phyloP scores from a whole-genome alignment of 2,888 invertebrate genomes.

The Cosmia pyralina region DNA sequence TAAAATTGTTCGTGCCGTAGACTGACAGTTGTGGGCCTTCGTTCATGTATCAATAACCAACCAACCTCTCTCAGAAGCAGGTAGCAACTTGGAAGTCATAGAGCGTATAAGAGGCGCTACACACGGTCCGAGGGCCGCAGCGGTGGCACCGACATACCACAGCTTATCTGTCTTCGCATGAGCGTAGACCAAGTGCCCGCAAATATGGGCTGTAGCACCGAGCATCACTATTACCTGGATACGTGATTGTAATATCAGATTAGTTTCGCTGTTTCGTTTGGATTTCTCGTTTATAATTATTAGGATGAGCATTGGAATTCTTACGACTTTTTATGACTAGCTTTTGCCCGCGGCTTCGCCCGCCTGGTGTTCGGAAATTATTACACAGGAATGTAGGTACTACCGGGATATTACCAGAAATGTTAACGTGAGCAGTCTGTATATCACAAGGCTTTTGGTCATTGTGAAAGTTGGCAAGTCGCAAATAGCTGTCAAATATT shows the following conservation, averaged over 20 bases:
- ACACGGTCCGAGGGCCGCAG: slow-evolving; percentile 94
- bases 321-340: no score
- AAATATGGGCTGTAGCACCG: slow-evolving; percentile 92
- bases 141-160: slow-evolving; percentile 93
- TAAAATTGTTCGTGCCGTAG: neutral
- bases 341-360: no score
- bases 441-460: neutral
- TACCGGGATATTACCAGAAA: neutral
- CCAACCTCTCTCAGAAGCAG: slow-evolving; percentile 92
- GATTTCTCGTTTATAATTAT: neutral
- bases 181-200: slow-evolving; percentile 92
- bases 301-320: neutral
- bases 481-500: neutral
- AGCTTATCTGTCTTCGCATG: slow-evolving; percentile 88
- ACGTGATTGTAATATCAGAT: neutral
- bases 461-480: neutral
- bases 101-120: slow-evolving; percentile 95
- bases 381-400: neutral
- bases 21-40: neutral
- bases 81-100: slow-evolving; percentile 94
- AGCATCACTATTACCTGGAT: slow-evolving; percentile 92
- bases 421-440: neutral
- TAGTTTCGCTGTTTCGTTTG: neutral
- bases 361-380: neutral
- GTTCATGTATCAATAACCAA: neutral